A percentile compares a stretch with the other conserved stretches of the same genome.
phyloP scores from a whole-genome alignment of 1,140 invertebrate genomes.

The Cherax destructor region DNA sequence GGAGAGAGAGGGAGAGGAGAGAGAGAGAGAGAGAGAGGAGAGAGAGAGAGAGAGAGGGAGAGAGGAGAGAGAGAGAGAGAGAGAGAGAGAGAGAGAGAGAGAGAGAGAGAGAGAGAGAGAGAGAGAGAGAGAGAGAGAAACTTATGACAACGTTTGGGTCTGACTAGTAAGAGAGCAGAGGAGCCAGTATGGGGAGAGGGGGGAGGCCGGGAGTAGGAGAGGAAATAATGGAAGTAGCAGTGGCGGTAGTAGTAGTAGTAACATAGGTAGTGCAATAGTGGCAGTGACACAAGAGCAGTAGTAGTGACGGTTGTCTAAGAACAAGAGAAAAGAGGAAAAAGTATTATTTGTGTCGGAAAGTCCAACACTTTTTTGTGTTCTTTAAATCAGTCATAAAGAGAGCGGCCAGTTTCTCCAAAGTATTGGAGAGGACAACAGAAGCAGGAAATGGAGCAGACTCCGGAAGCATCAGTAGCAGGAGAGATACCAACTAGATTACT shows the following conservation, averaged over 20 bases:
- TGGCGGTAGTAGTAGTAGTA: background rate
- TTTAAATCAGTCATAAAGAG: too few species aligned
- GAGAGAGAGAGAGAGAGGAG: constrained; percentile 10
- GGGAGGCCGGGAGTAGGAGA: background rate
- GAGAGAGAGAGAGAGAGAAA: constrained; percentile 2
- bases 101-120: background rate
- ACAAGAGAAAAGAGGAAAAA: too few species aligned
- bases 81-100: constrained; percentile 16
- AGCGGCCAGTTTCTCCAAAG: too few species aligned
- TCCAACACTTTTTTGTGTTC: too few species aligned
- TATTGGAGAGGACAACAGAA: too few species aligned
- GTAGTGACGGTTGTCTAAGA: too few species aligned
- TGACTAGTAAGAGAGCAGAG: background rate
- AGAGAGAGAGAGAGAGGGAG: background rate
- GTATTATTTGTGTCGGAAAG: too few species aligned
- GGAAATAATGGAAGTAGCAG: background rate
- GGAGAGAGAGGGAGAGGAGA: constrained; percentile 6
- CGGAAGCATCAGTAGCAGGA: too few species aligned
- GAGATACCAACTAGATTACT: too few species aligned
- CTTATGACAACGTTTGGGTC: too few species aligned
- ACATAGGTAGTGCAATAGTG: background rate
- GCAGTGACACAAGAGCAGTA: background rate
- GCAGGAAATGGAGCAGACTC: too few species aligned
- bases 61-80: constrained; percentile 33
- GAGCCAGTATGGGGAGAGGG: background rate